Evolutionary conservation across 1,140 invertebrate genomes (phyloP), one percentile per base, ranked within the genome.

Genomic region (Pseudomyrmex gracilis): DNA sequence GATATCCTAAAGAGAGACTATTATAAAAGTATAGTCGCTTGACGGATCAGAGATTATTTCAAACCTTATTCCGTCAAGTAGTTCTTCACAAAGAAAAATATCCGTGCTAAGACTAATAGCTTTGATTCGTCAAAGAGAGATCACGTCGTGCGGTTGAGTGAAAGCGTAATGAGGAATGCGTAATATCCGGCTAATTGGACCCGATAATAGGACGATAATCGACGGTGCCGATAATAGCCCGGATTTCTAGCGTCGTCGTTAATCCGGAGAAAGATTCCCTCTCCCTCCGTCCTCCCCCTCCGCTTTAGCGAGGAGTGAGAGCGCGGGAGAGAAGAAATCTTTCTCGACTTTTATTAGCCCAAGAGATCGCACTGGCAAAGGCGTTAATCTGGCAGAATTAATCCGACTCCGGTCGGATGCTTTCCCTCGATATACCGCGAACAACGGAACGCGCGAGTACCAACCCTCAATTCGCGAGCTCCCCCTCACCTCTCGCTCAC

Each of bases 311-410:
- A 22, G 64, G 55, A 63, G 34, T 5, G 34, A 34, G 22, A 22
- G 9, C 20, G 57, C 20, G 80, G 22, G 22, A 12, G 12, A 66
- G 51, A 17, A 51, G 47, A 74, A 55, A 51, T 74, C 87, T 74
- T 85, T 83, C 58, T 34, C 89, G 82, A 90, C 86, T 91, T 87
- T 88, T 85, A 91, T 91, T 91, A 88, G 90, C 90, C 83, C 74
- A 84, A 90, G 86, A 90, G 90, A 82, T 87, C 74, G 85, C 83
- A 73, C 83, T 55, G 22, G 85, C 85, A 90, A 90, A 90, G 89
- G 91, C 90, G 91, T 91, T 91, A 91, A 91, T 90, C 90, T 91
- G 90, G 90, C 89, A 90, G 90, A 91, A 91, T 91, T 91, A 91
- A 91, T 91, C 87, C 83, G 84, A 83, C 87, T 90, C 34, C 87